Evolutionary conservation across 2,888 invertebrate genomes (phyloP), one percentile per base, ranked within the genome.

Genomic region (Caenorhabditis macrosperma): DNA sequence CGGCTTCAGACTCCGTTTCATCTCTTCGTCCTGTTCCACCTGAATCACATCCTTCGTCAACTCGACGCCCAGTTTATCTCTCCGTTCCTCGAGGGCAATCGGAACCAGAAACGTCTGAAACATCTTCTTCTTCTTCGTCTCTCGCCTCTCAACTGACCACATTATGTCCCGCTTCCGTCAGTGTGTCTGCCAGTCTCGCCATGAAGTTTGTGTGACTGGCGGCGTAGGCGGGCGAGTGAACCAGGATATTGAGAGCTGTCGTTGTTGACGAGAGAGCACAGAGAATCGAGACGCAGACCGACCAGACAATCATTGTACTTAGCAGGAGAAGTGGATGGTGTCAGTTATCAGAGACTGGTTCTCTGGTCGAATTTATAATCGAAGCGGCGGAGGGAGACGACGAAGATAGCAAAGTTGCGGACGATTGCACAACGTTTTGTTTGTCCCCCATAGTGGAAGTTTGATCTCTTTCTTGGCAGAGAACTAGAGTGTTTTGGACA

Each of bases 151-250:
- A 35, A 61, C 81, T 35, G 7, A 82, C 81, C 78, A 82, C 82
- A 71, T 78, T 57, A 46, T 78, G 69, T 3, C 78, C 78, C 0
- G 78, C 82, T 3, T 55, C 60, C 6, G 64, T 60, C 12, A 82
- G 55, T 3, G 76, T 72, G 50, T 77, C 78, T 0, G 78, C 67
- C 10, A 82, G 52, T 26, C 71, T 78, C 6, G 78, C 82, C 61
- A 82, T 55, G 52, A 79, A 82, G 59, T 82, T 82, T 12, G 71
- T 68, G 63, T 82, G 78, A 60, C 78, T 79, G 24, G 66, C 69
- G 2, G 72, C 76, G 41, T 66, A 78, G 4, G 41, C 69, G 1
- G 78, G 71, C 26, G 66, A 67, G 28, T 82, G 71, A 33, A 78
- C 71, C 12, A 79, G 72, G 20, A 82, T 48, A 61, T 78, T 78